Percentiles rank a stretch among this genome's conserved stretches.
phyloP scores from a whole-genome alignment of 2,888 invertebrate species.

The Mythimna loreyi region DNA sequence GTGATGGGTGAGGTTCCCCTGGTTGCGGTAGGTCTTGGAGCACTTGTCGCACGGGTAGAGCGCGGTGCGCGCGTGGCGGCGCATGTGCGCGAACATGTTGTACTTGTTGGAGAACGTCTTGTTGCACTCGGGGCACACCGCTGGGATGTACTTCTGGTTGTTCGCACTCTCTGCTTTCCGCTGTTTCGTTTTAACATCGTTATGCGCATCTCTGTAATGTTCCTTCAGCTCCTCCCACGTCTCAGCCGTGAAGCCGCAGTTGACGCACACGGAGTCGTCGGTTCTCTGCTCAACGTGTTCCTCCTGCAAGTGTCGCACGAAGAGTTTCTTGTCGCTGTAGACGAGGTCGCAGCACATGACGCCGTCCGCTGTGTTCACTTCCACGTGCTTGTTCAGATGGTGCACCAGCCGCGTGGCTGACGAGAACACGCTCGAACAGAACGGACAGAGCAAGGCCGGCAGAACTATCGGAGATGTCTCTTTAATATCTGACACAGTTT shows the following conservation, averaged over 20 bases:
- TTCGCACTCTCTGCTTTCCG: conserved; percentile 60
- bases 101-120: conserved; percentile 87
- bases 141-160: conserved; percentile 80
- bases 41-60: conserved; percentile 83
- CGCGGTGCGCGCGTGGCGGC: conserved; percentile 74
- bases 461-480: conserved; percentile 34
- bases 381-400: conserved; percentile 78
- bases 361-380: conserved; percentile 68
- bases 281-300: conserved; percentile 64
- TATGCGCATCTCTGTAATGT: conserved; percentile 67
- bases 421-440: conserved; percentile 77
- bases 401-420: conserved; percentile 74
- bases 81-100: conserved; percentile 85
- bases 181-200: conserved; percentile 39
- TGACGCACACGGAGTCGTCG: conserved; percentile 66
- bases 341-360: conserved; percentile 72
- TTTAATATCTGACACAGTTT: conserved; percentile 42
- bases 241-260: conserved; percentile 70
- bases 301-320: conserved; percentile 75
- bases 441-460: conserved; percentile 74
- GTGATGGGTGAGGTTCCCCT: conserved; percentile 85
- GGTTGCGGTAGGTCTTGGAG: conserved; percentile 82
- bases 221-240: conserved; percentile 55
- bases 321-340: conserved; percentile 68
- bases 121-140: conserved; percentile 86